Conservation (phyloP, 1,140 invertebrate species). For the Metopolophium dirhodum region DNA sequence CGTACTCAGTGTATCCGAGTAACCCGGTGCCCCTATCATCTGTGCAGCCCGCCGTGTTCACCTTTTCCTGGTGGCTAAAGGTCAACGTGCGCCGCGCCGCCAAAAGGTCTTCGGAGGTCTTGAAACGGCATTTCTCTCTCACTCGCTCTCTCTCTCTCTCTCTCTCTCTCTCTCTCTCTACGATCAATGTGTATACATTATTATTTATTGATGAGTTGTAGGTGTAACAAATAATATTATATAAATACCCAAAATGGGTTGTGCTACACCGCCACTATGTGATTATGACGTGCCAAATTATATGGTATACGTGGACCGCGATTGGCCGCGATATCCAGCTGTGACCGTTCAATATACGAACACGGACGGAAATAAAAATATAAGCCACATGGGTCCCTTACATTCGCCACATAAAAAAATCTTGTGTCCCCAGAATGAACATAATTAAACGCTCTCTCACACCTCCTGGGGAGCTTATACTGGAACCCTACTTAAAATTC, state of each 20-base stretch:
- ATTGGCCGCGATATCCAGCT: neutral
- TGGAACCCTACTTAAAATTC: no score
- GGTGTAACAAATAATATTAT: neutral
- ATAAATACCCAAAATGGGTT: neutral
- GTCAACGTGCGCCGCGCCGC: neutral
- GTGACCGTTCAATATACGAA: neutral
- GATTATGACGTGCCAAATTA: neutral
- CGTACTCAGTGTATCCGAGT: no score
- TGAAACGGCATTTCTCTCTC: constrained; percentile 1
- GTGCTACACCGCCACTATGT: neutral
- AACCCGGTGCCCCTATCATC: no score
- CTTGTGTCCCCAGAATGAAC: no score
- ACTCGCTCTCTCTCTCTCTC: no score
- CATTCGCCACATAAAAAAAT: no score
- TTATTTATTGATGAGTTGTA: neutral
- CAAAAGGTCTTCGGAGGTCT: constrained; percentile 7
- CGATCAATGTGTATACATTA: neutral
- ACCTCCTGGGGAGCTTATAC: no score
- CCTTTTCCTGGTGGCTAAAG: constrained; percentile 34
- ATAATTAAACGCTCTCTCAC: no score
- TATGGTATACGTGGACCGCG: neutral
- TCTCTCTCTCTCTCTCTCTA: no score
- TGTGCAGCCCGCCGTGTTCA: neutral
- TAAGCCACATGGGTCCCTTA: no score
- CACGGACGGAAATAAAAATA: neutral